Evolutionary conservation across 2,888 invertebrate species (phyloP).

Genomic region (Tetheella fluctuosa): DNA sequence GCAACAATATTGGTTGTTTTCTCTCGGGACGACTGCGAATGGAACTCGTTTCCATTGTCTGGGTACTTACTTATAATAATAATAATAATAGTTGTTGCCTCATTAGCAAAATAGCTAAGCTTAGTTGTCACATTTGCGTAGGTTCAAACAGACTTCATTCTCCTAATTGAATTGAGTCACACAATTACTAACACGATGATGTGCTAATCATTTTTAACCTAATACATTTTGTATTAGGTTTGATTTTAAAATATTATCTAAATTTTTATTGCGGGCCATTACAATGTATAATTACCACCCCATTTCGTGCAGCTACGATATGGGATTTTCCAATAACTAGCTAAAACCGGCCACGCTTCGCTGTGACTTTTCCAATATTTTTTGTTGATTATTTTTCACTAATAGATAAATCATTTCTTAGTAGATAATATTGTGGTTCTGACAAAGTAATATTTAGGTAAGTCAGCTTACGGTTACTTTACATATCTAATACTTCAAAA

Average conservation of each 20-base stretch:
- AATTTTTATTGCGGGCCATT: too few relatives aligned
- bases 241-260: too few relatives aligned
- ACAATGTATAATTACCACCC: too few relatives aligned
- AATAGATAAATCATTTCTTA: not conserved
- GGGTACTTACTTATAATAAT: not conserved
- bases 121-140: not conserved
- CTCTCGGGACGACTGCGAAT: not conserved
- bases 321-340: too few relatives aligned
- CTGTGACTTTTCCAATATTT: too few relatives aligned
- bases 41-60: not conserved
- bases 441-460: not conserved
- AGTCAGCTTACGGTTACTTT: not conserved
- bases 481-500: not conserved
- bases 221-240: too few relatives aligned
- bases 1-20: slow-evolving; percentile 1
- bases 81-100: slow-evolving; percentile 5
- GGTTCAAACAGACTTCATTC: not conserved
- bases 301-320: too few relatives aligned
- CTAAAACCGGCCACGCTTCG: too few relatives aligned
- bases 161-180: too few relatives aligned
- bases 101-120: not conserved
- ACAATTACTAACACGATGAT: too few relatives aligned
- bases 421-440: not conserved
- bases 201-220: too few relatives aligned
- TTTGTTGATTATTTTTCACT: too few relatives aligned